Percentiles rank a stretch among this genome's conserved stretches.
Conservation (phyloP, 2,888 invertebrate genomes). For the Andrena praecox region DNA sequence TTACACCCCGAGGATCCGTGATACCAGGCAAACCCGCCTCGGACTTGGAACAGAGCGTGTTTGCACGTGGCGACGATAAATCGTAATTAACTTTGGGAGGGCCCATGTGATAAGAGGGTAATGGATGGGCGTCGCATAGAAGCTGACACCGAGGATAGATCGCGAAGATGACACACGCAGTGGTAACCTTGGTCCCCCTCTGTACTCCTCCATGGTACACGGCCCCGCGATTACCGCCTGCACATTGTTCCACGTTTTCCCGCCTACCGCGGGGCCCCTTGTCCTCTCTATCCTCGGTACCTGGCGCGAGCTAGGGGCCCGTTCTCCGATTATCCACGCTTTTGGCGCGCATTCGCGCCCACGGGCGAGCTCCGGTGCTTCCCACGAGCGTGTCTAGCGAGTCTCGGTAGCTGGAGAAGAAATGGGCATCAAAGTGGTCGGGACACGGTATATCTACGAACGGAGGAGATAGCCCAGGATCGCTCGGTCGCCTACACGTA, state of each 20-base stretch:
- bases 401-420: constrained; percentile 53
- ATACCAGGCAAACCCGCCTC: constrained; percentile 27
- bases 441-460: constrained; percentile 21
- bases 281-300: constrained; percentile 8
- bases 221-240: constrained; percentile 48
- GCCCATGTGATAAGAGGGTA: constrained; percentile 5
- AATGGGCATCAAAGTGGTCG: constrained; percentile 50
- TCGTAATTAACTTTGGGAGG: constrained; percentile 45
- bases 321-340: constrained; percentile 67
- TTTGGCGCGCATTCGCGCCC: constrained; percentile 59
- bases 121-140: not conserved
- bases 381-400: constrained; percentile 52
- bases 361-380: constrained; percentile 43
- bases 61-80: constrained; percentile 43
- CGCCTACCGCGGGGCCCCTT: constrained; percentile 14
- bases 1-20: constrained; percentile 32
- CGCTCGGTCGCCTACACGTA: constrained; percentile 49
- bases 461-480: constrained; percentile 41
- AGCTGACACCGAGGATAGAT: not conserved
- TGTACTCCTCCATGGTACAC: constrained; percentile 24
- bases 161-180: no score
- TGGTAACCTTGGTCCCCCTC: constrained; percentile 11
- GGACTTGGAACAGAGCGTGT: constrained; percentile 25
- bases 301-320: constrained; percentile 34
- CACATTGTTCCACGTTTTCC: constrained; percentile 24